A percentile compares a stretch with the other conserved stretches of the same genome.
Conservation (phyloP, 2,888 invertebrate species). For the Bombylius discolor region DNA sequence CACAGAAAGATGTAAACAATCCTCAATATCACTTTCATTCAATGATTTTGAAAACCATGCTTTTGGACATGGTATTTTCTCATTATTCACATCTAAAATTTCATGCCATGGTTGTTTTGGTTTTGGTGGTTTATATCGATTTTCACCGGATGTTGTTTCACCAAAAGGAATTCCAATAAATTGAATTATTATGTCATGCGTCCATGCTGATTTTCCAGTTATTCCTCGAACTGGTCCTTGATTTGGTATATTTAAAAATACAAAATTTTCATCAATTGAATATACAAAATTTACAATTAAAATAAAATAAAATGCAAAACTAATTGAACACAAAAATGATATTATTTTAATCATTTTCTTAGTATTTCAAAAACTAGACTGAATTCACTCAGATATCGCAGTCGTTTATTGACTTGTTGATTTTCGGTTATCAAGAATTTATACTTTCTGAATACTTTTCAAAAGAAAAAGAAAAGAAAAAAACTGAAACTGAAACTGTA, state of each 20-base stretch:
- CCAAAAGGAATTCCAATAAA: constrained; percentile 13
- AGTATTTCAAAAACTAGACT: too few relatives aligned
- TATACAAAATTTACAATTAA: too few relatives aligned
- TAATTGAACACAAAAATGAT: too few relatives aligned
- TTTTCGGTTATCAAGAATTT: too few relatives aligned
- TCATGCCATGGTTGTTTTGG: constrained; percentile 7
- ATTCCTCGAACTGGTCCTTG: constrained; percentile 11
- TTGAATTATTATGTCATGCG: constrained; percentile 6
- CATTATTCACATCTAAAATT: constrained; percentile 7
- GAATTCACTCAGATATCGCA: too few relatives aligned
- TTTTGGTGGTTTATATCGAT: constrained; percentile 11
- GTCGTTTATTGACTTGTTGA: too few relatives aligned
- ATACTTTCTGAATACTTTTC: too few relatives aligned
- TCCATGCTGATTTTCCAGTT: constrained; percentile 10
- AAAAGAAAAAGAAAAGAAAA: too few relatives aligned
- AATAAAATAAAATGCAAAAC: too few relatives aligned
- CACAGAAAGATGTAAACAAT: constrained; percentile 31
- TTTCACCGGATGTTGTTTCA: constrained; percentile 10
- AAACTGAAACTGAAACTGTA: too few relatives aligned
- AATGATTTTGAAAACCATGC: constrained; percentile 11
- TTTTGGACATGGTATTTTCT: constrained; percentile 25
- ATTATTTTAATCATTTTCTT: too few relatives aligned
- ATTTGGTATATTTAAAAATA: constrained; percentile 6
- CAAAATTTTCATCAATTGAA: background rate
- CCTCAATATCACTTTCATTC: constrained; percentile 26